Evolutionary conservation across 2,888 invertebrate genomes (phyloP).

Genomic region (Scotopteryx bipunctaria): DNA sequence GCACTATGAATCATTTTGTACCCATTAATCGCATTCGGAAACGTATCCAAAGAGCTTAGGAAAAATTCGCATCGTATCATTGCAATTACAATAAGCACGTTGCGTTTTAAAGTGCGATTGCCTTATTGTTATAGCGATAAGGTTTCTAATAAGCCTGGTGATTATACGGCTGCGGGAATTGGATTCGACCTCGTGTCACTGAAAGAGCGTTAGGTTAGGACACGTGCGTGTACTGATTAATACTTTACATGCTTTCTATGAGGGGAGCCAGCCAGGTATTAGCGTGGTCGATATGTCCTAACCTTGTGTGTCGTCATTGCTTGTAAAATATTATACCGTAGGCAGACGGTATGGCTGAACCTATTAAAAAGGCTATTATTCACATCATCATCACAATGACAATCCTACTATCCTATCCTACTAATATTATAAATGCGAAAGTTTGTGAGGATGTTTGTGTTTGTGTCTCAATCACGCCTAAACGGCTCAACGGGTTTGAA

Average conservation of each 20-base stretch:
- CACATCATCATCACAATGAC: too few relatives aligned
- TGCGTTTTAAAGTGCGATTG: constrained; percentile 30
- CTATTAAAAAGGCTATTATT: constrained; percentile 13
- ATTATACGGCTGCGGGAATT: constrained; percentile 75
- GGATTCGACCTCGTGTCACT: constrained; percentile 68
- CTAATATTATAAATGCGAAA: too few relatives aligned
- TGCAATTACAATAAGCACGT: constrained; percentile 37
- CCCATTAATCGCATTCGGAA: constrained; percentile 44
- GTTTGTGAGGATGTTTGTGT: too few relatives aligned
- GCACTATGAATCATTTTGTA: constrained; percentile 56
- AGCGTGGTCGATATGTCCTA: constrained; percentile 32
- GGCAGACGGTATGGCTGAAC: constrained; percentile 6
- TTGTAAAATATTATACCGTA: constrained; percentile 17
- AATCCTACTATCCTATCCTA: too few relatives aligned
- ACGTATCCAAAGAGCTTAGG: constrained; percentile 46
- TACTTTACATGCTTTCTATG: constrained; percentile 48
- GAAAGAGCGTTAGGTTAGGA: constrained; percentile 66
- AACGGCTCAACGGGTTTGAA: too few relatives aligned
- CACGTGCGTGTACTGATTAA: constrained; percentile 66
- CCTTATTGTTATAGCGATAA: constrained; percentile 59
- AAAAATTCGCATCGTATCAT: constrained; percentile 44
- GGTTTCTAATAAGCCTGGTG: constrained; percentile 63
- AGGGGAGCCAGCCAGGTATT: constrained; percentile 21
- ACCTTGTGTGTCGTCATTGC: constrained; percentile 24
- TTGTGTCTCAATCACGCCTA: too few relatives aligned